Evolutionary conservation across 2,797 vertebrate species (phyloP).

Genomic region (Pyrocephalus nanus): DNA sequence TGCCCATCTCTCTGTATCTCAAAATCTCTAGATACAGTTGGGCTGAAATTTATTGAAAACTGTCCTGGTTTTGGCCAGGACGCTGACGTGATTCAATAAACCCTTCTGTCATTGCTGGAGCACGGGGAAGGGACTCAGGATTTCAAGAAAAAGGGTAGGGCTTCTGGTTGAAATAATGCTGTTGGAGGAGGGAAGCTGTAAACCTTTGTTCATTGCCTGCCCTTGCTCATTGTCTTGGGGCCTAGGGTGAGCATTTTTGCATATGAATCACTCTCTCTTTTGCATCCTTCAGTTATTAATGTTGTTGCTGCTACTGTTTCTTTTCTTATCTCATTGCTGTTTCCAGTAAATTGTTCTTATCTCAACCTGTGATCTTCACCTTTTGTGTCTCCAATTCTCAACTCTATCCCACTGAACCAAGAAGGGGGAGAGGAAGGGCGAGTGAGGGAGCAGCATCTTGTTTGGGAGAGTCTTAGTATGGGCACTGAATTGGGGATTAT

Average conservation of each 20-base stretch:
- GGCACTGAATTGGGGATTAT: neutral
- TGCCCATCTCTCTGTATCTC: neutral
- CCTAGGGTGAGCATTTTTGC: neutral
- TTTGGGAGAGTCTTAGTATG: neutral
- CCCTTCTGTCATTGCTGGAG: neutral
- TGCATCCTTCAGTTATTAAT: neutral
- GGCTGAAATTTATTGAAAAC: neutral
- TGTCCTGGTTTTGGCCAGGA: neutral
- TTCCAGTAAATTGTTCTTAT: neutral
- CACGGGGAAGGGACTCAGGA: neutral
- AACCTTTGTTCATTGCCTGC: neutral
- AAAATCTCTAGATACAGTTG: neutral
- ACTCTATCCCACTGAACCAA: neutral
- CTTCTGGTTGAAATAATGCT: neutral
- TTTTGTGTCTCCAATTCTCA: neutral
- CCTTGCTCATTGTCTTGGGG: neutral
- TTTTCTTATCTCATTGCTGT: neutral
- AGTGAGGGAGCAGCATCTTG: neutral
- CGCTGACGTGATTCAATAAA: rapidly evolving
- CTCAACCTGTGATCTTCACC: neutral
- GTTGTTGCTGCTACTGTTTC: too few relatives aligned
- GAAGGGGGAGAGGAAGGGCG: neutral
- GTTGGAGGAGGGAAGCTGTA: neutral
- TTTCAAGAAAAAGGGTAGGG: neutral
- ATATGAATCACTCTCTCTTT: neutral